A percentile compares a stretch with the other conserved stretches of the same genome.
These are phyloP conservation scores for Myiagra hebetior DNA, from an alignment of 2,113 vertebrate species.

Conservation along the genomic window DNA sequence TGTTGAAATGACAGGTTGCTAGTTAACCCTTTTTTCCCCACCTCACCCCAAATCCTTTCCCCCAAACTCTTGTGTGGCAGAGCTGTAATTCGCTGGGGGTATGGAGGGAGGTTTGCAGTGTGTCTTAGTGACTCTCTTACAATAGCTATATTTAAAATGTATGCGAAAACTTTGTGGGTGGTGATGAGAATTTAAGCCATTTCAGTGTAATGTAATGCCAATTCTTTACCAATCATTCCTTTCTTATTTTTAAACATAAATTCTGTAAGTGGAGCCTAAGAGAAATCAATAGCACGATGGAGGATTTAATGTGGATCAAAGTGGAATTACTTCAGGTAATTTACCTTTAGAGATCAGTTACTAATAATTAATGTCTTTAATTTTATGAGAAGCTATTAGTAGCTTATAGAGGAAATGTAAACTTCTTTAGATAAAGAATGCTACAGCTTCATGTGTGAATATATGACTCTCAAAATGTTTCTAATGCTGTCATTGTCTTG, in stretches of 20 bases:
- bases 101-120: background rate
- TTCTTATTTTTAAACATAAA: background rate
- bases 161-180: background rate
- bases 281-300: background rate
- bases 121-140: background rate
- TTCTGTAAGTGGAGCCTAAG: background rate
- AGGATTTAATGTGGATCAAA: background rate
- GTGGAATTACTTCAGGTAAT: background rate
- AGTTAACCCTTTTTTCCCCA: background rate
- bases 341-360: background rate
- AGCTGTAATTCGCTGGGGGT: background rate
- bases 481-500: background rate
- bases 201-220: background rate
- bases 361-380: background rate
- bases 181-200: background rate
- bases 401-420: background rate
- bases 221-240: background rate
- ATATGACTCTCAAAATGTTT: background rate
- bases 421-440: background rate
- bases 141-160: background rate
- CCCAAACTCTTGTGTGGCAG: background rate
- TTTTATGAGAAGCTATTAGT: background rate
- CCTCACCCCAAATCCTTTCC: background rate
- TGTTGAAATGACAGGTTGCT: background rate
- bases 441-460: background rate